Percentiles rank a stretch among this genome's conserved stretches.
These are phyloP conservation scores for Doryteuthis pealeii DNA, from an alignment of 1,140 invertebrate genomes.

Conservation along the genomic window DNA sequence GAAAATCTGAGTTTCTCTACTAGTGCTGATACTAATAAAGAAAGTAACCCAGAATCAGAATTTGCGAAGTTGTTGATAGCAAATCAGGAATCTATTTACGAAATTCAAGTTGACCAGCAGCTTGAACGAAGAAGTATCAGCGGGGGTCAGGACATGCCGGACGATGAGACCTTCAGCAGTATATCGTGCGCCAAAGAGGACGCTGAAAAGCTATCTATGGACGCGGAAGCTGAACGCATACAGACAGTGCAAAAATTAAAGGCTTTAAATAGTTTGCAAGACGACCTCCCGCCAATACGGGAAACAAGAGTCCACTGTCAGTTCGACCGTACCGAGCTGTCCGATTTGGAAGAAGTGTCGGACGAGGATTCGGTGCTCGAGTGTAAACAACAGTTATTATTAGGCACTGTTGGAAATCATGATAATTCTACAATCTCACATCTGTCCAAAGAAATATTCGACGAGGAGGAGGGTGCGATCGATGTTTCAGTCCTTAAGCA, in stretches of 20 bases:
- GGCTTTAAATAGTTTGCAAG: constrained; percentile 23
- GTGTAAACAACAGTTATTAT: not conserved
- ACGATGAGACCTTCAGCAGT: constrained; percentile 55
- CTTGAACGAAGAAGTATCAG: constrained; percentile 40
- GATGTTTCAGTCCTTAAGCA: not conserved
- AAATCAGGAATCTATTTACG: constrained; percentile 55
- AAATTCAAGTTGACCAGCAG: constrained; percentile 53
- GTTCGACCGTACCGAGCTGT: not conserved
- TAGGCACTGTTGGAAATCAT: constrained; percentile 68
- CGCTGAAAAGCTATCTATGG: not conserved
- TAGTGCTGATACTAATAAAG: not conserved
- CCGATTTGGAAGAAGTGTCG: constrained; percentile 26
- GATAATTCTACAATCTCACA: constrained; percentile 90
- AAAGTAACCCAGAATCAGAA: not conserved
- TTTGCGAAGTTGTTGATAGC: constrained; percentile 4
- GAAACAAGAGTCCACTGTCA: not conserved
- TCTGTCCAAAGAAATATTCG: constrained; percentile 58
- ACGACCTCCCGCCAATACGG: not conserved
- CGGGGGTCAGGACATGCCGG: constrained; percentile 33
- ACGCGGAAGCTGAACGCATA: not conserved
- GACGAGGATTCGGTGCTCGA: constrained; percentile 24
- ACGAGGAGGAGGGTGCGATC: constrained; percentile 16
- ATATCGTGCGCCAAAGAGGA: constrained; percentile 41
- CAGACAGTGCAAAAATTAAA: constrained; percentile 35
- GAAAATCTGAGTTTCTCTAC: not conserved